These are phyloP conservation scores for Agelaius phoeniceus DNA, from an alignment of 2,113 vertebrate species.

Conservation along the genomic window DNA sequence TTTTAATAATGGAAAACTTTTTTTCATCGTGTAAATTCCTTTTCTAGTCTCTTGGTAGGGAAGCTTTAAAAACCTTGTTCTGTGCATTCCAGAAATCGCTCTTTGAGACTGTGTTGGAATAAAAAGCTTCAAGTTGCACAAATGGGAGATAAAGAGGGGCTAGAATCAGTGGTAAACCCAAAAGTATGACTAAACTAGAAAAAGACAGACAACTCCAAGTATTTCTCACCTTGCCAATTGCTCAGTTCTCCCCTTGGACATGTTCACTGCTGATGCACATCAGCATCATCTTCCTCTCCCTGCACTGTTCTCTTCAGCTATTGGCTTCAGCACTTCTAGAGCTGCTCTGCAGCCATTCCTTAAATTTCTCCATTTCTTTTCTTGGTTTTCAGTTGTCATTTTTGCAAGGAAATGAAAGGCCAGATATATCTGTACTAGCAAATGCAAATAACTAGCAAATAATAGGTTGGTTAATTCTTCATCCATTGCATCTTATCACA, in stretches of 20 bases:
- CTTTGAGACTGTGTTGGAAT: not conserved
- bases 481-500: not conserved
- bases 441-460: not conserved
- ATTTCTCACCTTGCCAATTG: not conserved
- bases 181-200: not conserved
- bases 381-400: not conserved
- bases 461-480: not conserved
- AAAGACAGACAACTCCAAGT: not conserved
- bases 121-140: not conserved
- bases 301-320: accelerated
- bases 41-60: not conserved
- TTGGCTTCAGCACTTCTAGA: not conserved
- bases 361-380: not conserved
- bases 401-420: not conserved
- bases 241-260: not conserved
- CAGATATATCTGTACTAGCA: not conserved
- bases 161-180: not conserved
- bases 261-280: not conserved
- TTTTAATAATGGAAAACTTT: not conserved
- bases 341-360: not conserved
- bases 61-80: not conserved
- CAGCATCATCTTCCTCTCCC: not conserved
- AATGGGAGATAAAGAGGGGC: not conserved
- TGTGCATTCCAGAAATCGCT: not conserved
- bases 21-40: not conserved